Conservation (phyloP, 2,797 vertebrate species). For the Rhadinocentrus ornatus region DNA sequence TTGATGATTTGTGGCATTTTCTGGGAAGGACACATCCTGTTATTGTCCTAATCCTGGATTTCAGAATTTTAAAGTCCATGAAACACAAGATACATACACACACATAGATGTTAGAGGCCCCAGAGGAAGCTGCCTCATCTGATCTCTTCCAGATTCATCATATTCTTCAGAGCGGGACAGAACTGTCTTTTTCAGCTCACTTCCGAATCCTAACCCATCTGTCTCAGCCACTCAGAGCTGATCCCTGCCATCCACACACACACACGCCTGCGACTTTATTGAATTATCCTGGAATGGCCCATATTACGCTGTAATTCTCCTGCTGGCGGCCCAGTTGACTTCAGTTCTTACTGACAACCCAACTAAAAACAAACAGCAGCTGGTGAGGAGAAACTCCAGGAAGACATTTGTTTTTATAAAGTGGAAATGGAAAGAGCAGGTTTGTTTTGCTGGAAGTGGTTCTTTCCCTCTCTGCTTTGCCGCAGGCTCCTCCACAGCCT, state of each 20-base stretch:
- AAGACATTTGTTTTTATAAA: slow-evolving; percentile 76
- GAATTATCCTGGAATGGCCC: slow-evolving; percentile 65
- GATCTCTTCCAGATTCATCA: slow-evolving; percentile 61
- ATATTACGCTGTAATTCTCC: slow-evolving; percentile 31
- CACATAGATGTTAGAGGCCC: slow-evolving; percentile 7
- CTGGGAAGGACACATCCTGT: slow-evolving; percentile 74
- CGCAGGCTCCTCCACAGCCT: slow-evolving; percentile 38
- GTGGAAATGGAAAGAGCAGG: slow-evolving; percentile 70
- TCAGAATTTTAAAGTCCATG: slow-evolving; percentile 26
- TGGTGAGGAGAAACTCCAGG: slow-evolving; percentile 71
- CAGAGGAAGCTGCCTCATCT: slow-evolving; percentile 51
- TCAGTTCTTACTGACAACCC: slow-evolving; percentile 63
- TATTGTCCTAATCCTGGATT: slow-evolving; percentile 66
- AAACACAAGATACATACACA: slow-evolving; percentile 32
- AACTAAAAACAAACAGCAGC: slow-evolving; percentile 75
- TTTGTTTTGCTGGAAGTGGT: slow-evolving; percentile 80
- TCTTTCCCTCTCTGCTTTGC: slow-evolving; percentile 72
- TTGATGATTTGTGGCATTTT: slow-evolving; percentile 69
- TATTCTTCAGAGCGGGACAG: slow-evolving; percentile 38
- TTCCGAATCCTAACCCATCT: slow-evolving; percentile 44
- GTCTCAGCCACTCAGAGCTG: slow-evolving; percentile 52
- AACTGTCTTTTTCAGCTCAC: slow-evolving; percentile 38
- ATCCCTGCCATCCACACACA: slow-evolving; percentile 38
- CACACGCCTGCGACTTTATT: slow-evolving; percentile 14
- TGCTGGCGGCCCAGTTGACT: slow-evolving; percentile 48